Conservation (phyloP, 2,888 invertebrate genomes). For the Himalopsyche tibetana region DNA sequence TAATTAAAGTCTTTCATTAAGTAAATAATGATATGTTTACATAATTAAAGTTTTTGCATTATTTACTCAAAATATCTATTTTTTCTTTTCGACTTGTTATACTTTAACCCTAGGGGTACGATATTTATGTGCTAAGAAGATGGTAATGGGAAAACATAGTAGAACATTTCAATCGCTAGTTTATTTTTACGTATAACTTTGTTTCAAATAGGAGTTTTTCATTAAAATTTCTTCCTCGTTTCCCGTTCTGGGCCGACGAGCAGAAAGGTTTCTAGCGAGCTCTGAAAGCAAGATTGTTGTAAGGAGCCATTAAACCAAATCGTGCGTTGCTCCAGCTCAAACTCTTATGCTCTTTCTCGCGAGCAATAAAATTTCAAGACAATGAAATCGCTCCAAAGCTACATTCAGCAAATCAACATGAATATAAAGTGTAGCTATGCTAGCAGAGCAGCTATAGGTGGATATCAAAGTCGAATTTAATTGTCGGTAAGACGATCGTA, state of each 20-base stretch:
- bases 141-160: too few relatives aligned
- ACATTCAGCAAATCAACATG: conserved; percentile 56
- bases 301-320: conserved; percentile 54
- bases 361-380: conserved; percentile 59
- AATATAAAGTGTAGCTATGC: conserved; percentile 40
- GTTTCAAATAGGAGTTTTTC: conserved; percentile 37
- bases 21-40: too few relatives aligned
- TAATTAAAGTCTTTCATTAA: too few relatives aligned
- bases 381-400: conserved; percentile 52
- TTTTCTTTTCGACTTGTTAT: too few relatives aligned
- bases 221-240: conserved; percentile 37
- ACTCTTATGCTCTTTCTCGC: conserved; percentile 53
- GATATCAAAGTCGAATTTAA: conserved; percentile 7
- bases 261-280: conserved; percentile 39
- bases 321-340: conserved; percentile 52
- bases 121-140: too few relatives aligned
- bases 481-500: conserved; percentile 38
- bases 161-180: too few relatives aligned
- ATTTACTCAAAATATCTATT: too few relatives aligned
- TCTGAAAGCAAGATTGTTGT: conserved; percentile 56
- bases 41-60: too few relatives aligned
- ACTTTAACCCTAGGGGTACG: too few relatives aligned
- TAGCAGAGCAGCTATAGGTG: background rate
- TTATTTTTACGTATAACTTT: background rate
- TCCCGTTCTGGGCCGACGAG: conserved; percentile 21